Percentiles rank a stretch among this genome's conserved stretches.
phyloP scores from a whole-genome alignment of 2,113 vertebrate genomes.

The Hyla sarda region DNA sequence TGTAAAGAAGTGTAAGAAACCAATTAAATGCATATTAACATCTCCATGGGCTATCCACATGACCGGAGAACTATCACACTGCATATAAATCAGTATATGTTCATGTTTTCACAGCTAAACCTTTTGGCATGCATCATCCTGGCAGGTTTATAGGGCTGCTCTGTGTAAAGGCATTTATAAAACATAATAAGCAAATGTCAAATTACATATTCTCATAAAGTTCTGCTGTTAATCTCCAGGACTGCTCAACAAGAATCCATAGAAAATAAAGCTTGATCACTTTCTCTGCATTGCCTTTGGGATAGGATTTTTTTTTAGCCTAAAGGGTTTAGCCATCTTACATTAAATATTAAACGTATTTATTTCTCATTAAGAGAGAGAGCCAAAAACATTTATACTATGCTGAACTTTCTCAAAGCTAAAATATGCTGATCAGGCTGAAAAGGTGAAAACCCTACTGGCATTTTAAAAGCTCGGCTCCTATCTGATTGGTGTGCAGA shows the following conservation, averaged over 20 bases:
- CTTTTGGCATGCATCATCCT: constrained; percentile 2
- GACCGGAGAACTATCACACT: background rate
- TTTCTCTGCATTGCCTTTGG: background rate
- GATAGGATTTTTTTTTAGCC: background rate
- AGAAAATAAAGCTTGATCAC: background rate
- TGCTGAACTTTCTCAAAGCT: too few species aligned
- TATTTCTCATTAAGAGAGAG: background rate
- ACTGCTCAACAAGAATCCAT: background rate
- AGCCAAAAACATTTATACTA: too few species aligned
- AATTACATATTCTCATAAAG: constrained; percentile 28
- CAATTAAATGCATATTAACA: background rate
- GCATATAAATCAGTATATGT: background rate
- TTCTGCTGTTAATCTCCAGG: background rate
- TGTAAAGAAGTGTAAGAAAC: background rate
- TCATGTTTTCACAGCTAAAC: background rate
- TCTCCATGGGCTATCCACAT: background rate
- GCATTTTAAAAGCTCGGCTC: too few species aligned
- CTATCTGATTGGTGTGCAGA: too few species aligned
- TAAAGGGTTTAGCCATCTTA: background rate
- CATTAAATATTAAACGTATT: background rate
- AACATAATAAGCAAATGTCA: constrained; percentile 39
- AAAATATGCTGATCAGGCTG: too few species aligned
- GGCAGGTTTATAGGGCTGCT: constrained; percentile 22
- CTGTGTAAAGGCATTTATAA: constrained; percentile 20
- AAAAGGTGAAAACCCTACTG: too few species aligned